Conservation (phyloP, 2,797 vertebrate genomes). For the Odontamblyopus lacepedii region DNA sequence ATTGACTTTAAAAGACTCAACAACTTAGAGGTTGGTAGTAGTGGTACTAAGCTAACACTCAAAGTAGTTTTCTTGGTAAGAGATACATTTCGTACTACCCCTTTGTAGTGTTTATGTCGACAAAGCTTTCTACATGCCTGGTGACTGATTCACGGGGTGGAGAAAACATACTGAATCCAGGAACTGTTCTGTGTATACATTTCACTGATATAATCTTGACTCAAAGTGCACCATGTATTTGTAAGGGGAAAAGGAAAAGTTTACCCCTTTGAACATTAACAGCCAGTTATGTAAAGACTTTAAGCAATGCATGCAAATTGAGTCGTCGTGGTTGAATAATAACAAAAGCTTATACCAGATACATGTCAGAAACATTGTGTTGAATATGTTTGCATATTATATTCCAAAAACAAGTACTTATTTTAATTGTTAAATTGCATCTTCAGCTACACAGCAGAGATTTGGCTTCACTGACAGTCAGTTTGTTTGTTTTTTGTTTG, state of each 20-base stretch:
- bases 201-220: slow-evolving; percentile 20
- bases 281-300: not conserved
- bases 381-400: not conserved
- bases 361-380: not conserved
- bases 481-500: not conserved
- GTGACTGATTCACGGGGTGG: slow-evolving; percentile 19
- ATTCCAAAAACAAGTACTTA: not conserved
- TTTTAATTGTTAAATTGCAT: not conserved
- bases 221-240: slow-evolving; percentile 12
- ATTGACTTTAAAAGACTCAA: slow-evolving; percentile 91
- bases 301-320: not conserved
- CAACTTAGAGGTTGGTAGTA: slow-evolving; percentile 86
- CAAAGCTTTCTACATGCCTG: slow-evolving; percentile 6
- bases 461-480: no score
- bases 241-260: slow-evolving; percentile 17
- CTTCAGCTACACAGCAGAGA: no score
- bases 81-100: not conserved
- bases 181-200: slow-evolving; percentile 4
- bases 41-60: not conserved
- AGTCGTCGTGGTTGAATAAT: not conserved
- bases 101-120: not conserved
- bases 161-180: slow-evolving; percentile 16
- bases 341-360: not conserved
- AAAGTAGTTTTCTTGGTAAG: not conserved
- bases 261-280: slow-evolving; percentile 17